These are phyloP conservation scores for Ammodytes marinus DNA, from an alignment of 2,113 vertebrate genomes.

Conservation along the genomic window DNA sequence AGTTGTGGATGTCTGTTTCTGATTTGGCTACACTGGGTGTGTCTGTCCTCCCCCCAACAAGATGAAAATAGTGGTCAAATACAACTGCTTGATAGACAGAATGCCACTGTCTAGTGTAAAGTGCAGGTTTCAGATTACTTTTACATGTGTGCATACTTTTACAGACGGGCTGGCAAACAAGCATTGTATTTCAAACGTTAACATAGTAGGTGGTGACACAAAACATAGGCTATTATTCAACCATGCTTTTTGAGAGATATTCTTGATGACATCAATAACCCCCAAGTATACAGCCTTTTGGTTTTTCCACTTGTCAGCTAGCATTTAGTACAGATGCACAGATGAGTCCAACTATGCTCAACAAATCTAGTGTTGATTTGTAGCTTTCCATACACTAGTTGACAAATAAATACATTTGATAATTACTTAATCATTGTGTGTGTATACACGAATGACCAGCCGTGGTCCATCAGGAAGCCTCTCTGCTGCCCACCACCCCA, in stretches of 20 bases:
- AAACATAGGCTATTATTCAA: background rate
- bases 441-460: background rate
- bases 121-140: background rate
- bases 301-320: background rate
- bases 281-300: background rate
- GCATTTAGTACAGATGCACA: background rate
- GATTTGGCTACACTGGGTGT: conserved; percentile 47
- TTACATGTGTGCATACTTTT: background rate
- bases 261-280: background rate
- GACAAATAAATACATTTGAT: background rate
- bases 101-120: background rate
- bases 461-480: conserved; percentile 16
- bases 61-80: conserved; percentile 17
- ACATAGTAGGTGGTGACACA: background rate
- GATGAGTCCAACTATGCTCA: background rate
- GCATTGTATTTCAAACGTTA: background rate
- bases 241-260: background rate
- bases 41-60: conserved; percentile 7
- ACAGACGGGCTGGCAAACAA: background rate
- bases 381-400: background rate
- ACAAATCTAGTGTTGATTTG: background rate
- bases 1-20: conserved; percentile 61
- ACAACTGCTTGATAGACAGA: background rate
- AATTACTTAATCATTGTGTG: background rate
- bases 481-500: conserved; percentile 11